Conservation (phyloP, 2,888 invertebrate species). For the Orthosia cruda region DNA sequence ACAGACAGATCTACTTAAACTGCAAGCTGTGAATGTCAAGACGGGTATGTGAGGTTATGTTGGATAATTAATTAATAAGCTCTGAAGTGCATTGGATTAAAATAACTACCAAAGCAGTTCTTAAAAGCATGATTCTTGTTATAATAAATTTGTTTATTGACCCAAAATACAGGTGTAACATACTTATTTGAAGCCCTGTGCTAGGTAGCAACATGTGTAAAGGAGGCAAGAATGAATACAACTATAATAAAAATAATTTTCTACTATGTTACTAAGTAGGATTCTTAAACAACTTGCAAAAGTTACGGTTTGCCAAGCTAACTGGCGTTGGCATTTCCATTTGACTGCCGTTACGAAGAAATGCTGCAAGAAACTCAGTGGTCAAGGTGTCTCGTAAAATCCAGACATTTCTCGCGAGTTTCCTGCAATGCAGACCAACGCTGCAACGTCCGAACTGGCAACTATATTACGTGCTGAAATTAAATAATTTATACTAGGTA, state of each 20-base stretch:
- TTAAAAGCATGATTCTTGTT: neutral
- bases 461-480: slow-evolving; percentile 4
- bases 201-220: no score
- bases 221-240: neutral
- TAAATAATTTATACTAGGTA: slow-evolving; percentile 13
- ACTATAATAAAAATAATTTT: neutral
- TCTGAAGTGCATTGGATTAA: neutral
- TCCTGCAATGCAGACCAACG: slow-evolving; percentile 14
- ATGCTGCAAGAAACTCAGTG: slow-evolving; percentile 13
- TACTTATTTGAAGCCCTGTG: no score
- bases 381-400: slow-evolving; percentile 34
- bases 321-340: slow-evolving; percentile 18
- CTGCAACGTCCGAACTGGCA: neutral
- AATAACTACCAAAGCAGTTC: neutral
- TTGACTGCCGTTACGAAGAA: slow-evolving; percentile 6
- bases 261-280: neutral
- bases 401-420: slow-evolving; percentile 21
- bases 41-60: no score
- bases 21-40: no score
- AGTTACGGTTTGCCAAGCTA: neutral
- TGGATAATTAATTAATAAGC: no score
- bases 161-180: no score
- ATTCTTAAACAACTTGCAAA: neutral
- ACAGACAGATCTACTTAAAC: no score
- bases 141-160: no score